phyloP scores from a whole-genome alignment of 2,113 vertebrate species.

The Hucho hucho region DNA sequence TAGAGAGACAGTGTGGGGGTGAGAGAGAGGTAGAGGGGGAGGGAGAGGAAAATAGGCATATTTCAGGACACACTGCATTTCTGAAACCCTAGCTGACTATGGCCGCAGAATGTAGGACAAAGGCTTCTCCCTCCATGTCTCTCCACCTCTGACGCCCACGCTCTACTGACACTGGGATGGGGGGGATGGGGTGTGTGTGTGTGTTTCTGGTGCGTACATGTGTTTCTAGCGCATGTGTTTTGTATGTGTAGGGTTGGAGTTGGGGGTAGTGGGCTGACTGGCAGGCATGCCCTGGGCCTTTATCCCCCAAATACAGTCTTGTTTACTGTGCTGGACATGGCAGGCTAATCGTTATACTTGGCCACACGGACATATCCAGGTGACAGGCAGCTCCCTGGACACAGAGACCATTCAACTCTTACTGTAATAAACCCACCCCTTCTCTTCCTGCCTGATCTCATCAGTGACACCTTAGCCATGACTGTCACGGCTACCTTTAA shows the following conservation, averaged over 20 bases:
- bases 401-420: conserved; percentile 31
- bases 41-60: conserved; percentile 14
- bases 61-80: not conserved
- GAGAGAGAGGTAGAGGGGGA: not conserved
- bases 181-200: not conserved
- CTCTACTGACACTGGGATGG: not conserved
- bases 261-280: not conserved
- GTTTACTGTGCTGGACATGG: conserved; percentile 19
- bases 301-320: conserved; percentile 11
- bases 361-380: conserved; percentile 40
- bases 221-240: not conserved
- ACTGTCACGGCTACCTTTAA: conserved; percentile 38
- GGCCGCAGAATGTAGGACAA: conserved; percentile 61
- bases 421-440: conserved; percentile 30
- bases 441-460: not conserved
- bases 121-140: conserved; percentile 33
- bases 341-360: conserved; percentile 20
- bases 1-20: not conserved
- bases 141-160: conserved; percentile 9
- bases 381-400: conserved; percentile 29
- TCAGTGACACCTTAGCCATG: conserved; percentile 42
- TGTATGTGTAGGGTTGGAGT: not conserved
- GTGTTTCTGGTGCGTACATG: conserved; percentile 7
- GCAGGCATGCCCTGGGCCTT: not conserved
- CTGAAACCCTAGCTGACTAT: not conserved